Conservation (phyloP, 2,113 vertebrate genomes). For the Peromyscus maniculatus region DNA sequence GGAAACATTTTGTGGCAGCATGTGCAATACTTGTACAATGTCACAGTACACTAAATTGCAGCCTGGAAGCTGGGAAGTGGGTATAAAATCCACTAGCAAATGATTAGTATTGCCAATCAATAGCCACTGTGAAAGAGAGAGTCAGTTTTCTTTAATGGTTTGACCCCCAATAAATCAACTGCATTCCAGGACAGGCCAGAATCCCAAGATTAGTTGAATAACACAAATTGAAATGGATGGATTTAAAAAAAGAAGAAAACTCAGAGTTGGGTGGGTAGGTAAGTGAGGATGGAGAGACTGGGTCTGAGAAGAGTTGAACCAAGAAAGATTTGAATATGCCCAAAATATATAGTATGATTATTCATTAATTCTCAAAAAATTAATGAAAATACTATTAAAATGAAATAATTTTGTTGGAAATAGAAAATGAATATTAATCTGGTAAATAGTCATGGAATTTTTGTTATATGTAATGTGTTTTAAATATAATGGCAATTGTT, state of each 20-base stretch:
- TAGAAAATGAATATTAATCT: background rate
- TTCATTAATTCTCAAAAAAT: background rate
- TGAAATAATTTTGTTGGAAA: background rate
- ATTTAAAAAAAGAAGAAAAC: background rate
- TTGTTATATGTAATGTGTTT: background rate
- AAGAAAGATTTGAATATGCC: background rate
- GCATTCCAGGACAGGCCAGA: background rate
- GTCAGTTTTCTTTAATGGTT: background rate
- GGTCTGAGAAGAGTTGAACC: background rate
- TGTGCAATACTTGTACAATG: background rate
- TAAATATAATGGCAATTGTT: background rate
- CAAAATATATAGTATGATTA: background rate
- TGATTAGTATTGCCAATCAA: background rate
- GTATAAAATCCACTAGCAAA: background rate
- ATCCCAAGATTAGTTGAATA: background rate
- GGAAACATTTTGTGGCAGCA: background rate
- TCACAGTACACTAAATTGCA: background rate
- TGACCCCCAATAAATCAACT: background rate
- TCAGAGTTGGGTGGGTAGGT: background rate
- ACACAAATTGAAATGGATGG: background rate
- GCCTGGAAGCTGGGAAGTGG: background rate
- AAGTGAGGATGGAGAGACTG: background rate
- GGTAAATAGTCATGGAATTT: background rate
- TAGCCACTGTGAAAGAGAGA: background rate
- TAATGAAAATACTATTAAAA: background rate